These are phyloP conservation scores for Nebria salina DNA, from an alignment of 2,888 invertebrate genomes.

Conservation along the genomic window DNA sequence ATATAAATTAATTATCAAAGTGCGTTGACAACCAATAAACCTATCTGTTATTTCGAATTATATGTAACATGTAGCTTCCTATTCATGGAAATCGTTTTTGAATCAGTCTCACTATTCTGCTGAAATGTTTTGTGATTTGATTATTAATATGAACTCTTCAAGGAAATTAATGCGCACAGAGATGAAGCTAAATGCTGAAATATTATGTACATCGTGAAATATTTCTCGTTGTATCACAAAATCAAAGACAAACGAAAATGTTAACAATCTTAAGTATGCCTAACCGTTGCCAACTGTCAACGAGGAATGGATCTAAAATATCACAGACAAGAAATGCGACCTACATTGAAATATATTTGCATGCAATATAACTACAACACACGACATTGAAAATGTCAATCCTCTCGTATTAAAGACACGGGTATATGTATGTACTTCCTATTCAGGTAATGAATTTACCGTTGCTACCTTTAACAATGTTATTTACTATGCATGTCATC, in stretches of 20 bases:
- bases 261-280: slow-evolving; percentile 6
- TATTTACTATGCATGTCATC: slow-evolving; percentile 3
- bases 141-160: too few relatives aligned
- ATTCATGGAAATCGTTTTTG: too few relatives aligned
- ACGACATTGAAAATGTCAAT: neutral
- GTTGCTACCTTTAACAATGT: neutral
- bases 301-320: neutral
- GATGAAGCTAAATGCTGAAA: neutral
- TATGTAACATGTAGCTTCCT: too few relatives aligned
- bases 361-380: slow-evolving; percentile 1
- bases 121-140: too few relatives aligned
- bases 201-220: neutral
- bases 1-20: too few relatives aligned
- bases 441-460: neutral
- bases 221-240: neutral
- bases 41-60: too few relatives aligned
- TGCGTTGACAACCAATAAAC: too few relatives aligned
- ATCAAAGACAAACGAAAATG: neutral
- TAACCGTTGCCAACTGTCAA: slow-evolving; percentile 12
- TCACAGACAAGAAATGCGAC: neutral
- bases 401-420: neutral
- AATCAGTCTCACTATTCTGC: too few relatives aligned
- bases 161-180: too few relatives aligned
- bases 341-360: neutral
- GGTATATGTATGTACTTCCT: slow-evolving; percentile 4